Conservation (phyloP, 1,140 invertebrate genomes). For the Dinoponera quadriceps region DNA sequence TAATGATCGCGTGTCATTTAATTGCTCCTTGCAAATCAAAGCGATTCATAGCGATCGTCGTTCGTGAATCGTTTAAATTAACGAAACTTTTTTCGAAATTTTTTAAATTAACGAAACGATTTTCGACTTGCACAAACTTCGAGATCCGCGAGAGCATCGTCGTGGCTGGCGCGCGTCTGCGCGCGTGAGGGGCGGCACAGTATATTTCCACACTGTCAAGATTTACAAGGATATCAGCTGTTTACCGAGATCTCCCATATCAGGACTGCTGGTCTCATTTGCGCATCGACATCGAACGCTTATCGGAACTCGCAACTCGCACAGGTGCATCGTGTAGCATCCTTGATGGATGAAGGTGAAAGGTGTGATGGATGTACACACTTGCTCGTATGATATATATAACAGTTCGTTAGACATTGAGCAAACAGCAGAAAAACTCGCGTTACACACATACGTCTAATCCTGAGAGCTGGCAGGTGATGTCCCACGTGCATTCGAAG, state of each 20-base stretch:
- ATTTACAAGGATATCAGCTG: constrained; percentile 13
- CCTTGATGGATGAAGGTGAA: not conserved
- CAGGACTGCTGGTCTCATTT: constrained; percentile 15
- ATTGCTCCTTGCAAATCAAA: too few relatives aligned
- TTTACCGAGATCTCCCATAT: constrained; percentile 31
- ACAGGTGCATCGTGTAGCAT: not conserved
- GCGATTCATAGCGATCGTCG: too few relatives aligned
- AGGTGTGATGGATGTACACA: constrained; percentile 33
- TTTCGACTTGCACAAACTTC: too few relatives aligned
- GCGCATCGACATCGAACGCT: constrained; percentile 3
- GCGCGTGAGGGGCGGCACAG: too few relatives aligned
- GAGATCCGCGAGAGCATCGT: too few relatives aligned
- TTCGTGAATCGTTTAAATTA: too few relatives aligned
- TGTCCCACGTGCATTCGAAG: constrained; percentile 11
- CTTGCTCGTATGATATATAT: not conserved
- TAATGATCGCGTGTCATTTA: too few relatives aligned
- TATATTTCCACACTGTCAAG: not conserved
- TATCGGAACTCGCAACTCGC: constrained; percentile 4
- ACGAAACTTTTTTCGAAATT: too few relatives aligned
- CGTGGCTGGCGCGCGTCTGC: too few relatives aligned
- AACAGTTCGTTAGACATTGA: constrained; percentile 46
- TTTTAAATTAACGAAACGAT: too few relatives aligned
- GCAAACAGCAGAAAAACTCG: constrained; percentile 17
- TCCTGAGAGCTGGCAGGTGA: constrained; percentile 33
- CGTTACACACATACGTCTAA: constrained; percentile 23